Conservation (phyloP, 2,888 invertebrate genomes). For the Diloba caeruleocephala region DNA sequence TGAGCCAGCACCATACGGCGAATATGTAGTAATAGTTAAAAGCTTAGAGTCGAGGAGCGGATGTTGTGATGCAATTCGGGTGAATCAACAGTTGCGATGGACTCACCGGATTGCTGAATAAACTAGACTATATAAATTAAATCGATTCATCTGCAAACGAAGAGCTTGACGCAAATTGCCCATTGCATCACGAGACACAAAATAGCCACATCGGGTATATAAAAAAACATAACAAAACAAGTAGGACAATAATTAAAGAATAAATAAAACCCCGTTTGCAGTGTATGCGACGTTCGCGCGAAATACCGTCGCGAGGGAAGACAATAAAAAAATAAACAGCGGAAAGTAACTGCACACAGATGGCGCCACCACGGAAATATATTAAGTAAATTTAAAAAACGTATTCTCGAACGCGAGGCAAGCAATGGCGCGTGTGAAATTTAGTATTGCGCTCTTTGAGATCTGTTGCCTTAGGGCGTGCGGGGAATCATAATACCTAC, state of each 20-base stretch:
- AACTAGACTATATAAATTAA: too few species aligned
- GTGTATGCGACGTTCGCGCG: constrained; percentile 48
- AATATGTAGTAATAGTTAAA: too few species aligned
- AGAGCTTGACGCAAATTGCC: too few species aligned
- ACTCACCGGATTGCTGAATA: too few species aligned
- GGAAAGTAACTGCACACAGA: constrained; percentile 69
- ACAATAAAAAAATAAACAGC: constrained; percentile 62
- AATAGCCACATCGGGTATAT: constrained; percentile 6
- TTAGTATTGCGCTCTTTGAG: constrained; percentile 73
- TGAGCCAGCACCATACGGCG: too few species aligned
- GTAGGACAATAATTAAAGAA: constrained; percentile 29
- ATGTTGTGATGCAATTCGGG: too few species aligned
- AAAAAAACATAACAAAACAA: constrained; percentile 34
- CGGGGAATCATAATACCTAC: constrained; percentile 38
- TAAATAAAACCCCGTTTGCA: constrained; percentile 51
- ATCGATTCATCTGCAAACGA: too few species aligned
- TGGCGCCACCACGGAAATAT: constrained; percentile 80
- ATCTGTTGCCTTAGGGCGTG: constrained; percentile 51
- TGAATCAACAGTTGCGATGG: too few species aligned
- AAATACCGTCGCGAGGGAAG: constrained; percentile 51
- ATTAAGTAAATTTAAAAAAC: constrained; percentile 84
- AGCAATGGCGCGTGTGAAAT: constrained; percentile 81
- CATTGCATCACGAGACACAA: constrained; percentile 10
- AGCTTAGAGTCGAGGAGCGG: too few species aligned
- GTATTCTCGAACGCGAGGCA: constrained; percentile 62